Evolutionary conservation across 2,888 invertebrate genomes (phyloP).

Genomic region (Diloba caeruleocephala): DNA sequence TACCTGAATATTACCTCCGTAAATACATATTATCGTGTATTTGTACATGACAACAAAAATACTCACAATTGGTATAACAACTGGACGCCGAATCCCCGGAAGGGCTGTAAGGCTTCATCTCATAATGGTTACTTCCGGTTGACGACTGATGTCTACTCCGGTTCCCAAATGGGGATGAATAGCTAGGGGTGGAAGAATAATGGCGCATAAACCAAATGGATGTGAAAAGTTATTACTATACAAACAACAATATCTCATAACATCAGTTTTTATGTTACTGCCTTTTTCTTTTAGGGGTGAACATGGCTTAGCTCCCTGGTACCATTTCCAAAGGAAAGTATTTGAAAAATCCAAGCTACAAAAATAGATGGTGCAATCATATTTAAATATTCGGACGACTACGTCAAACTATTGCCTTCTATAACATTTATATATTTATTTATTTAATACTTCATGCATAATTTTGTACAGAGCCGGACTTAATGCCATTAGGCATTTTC

Average conservation of each 20-base stretch:
- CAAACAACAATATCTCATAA: slow-evolving; percentile 53
- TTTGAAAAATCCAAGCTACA: slow-evolving; percentile 37
- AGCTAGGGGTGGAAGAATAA: slow-evolving; percentile 66
- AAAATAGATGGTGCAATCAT: slow-evolving; percentile 38
- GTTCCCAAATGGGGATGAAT: slow-evolving; percentile 81
- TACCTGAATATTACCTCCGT: too few relatives aligned
- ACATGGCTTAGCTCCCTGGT: slow-evolving; percentile 13
- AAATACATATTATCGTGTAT: too few relatives aligned
- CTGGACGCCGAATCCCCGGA: slow-evolving; percentile 84
- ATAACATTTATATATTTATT: not conserved
- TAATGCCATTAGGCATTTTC: too few relatives aligned
- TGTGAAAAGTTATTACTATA: slow-evolving; percentile 56
- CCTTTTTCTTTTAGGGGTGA: slow-evolving; percentile 41
- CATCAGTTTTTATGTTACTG: slow-evolving; percentile 49
- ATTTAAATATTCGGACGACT: slow-evolving; percentile 32
- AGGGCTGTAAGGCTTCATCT: slow-evolving; percentile 86
- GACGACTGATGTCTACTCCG: slow-evolving; percentile 78
- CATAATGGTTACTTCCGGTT: slow-evolving; percentile 81
- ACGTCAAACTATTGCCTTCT: slow-evolving; percentile 24
- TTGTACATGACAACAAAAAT: slow-evolving; percentile 5
- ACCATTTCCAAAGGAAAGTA: slow-evolving; percentile 23
- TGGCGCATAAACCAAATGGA: slow-evolving; percentile 54
- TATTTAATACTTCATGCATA: too few relatives aligned
- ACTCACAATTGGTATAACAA: slow-evolving; percentile 84
- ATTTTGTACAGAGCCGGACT: too few relatives aligned